phyloP scores from a whole-genome alignment of 30 jellyfish, hydroid and myxozoan genomes.

The Hydractinia symbiolongicarpus region DNA sequence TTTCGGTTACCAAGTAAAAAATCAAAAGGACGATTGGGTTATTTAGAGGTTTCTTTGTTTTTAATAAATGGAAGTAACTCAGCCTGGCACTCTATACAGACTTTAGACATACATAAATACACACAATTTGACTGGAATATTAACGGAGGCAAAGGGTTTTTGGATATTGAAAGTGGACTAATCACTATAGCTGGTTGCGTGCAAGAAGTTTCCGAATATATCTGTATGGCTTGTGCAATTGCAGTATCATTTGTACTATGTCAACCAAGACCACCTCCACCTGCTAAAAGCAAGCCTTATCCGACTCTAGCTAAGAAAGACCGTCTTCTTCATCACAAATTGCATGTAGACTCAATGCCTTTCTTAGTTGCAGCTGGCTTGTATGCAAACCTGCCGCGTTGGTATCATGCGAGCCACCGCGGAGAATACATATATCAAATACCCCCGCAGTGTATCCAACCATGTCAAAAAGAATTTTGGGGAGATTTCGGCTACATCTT shows the following conservation, averaged over 20 bases:
- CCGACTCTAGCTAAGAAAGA: conserved; percentile 37
- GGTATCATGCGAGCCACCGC: conserved; percentile 20
- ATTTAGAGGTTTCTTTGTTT: background rate
- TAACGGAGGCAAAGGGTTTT: conserved; percentile 23
- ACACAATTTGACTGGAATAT: conserved; percentile 10
- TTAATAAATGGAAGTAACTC: background rate
- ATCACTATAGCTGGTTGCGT: conserved; percentile 26
- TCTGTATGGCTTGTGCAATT: conserved; percentile 36
- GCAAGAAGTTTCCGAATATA: conserved; percentile 30
- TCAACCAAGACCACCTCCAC: conserved; percentile 69
- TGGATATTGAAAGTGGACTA: conserved; percentile 22
- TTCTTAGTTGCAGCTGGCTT: conserved; percentile 47
- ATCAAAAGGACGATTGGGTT: conserved; percentile 8
- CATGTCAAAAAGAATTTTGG: background rate
- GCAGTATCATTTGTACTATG: conserved; percentile 45
- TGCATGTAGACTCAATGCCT: conserved; percentile 44
- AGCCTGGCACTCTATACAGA: too few species aligned
- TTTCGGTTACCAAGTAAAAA: conserved; percentile 14
- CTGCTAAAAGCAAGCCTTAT: conserved; percentile 15
- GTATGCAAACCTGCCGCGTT: conserved; percentile 36
- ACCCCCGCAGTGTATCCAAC: conserved; percentile 1
- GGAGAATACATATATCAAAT: conserved; percentile 31
- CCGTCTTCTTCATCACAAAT: conserved; percentile 12
- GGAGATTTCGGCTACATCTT: conserved; percentile 5
- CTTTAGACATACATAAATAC: background rate